Evolutionary conservation across 2,797 vertebrate genomes (phyloP).

Genomic region (Sebastes reedi): DNA sequence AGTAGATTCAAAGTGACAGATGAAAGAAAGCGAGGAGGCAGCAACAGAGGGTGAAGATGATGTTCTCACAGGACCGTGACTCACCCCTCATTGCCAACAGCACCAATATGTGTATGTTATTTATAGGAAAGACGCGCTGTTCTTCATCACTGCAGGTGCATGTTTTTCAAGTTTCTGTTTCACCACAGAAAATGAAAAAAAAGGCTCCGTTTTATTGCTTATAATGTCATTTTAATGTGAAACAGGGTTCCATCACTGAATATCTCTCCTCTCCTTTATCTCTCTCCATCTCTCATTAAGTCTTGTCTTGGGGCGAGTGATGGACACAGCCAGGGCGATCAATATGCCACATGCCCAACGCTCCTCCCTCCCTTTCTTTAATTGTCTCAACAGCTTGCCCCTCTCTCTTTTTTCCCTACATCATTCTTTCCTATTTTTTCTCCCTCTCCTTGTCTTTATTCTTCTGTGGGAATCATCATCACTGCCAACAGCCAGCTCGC

Average conservation of each 20-base stretch:
- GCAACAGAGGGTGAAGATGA: slow-evolving; percentile 46
- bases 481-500: slow-evolving; percentile 25
- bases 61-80: slow-evolving; percentile 66
- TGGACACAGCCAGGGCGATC: slow-evolving; percentile 50
- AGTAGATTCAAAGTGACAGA: slow-evolving; percentile 68
- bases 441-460: background rate
- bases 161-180: background rate
- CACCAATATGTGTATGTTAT: slow-evolving; percentile 62
- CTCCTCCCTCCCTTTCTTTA: slow-evolving; percentile 1
- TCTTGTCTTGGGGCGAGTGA: slow-evolving; percentile 64
- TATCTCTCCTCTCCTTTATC: slow-evolving; percentile 32
- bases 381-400: slow-evolving; percentile 37
- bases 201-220: background rate
- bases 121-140: slow-evolving; percentile 51
- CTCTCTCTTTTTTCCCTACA: background rate
- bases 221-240: background rate
- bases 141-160: slow-evolving; percentile 33
- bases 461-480: slow-evolving; percentile 8
- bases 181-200: background rate
- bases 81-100: slow-evolving; percentile 69
- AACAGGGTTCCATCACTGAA: slow-evolving; percentile 1
- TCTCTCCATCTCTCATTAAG: slow-evolving; percentile 71
- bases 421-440: slow-evolving; percentile 5
- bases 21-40: slow-evolving; percentile 51
- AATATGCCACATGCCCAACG: slow-evolving; percentile 45